Evolutionary conservation across 2,113 vertebrate species (phyloP).

Genomic region (Tylochromis polylepis): DNA sequence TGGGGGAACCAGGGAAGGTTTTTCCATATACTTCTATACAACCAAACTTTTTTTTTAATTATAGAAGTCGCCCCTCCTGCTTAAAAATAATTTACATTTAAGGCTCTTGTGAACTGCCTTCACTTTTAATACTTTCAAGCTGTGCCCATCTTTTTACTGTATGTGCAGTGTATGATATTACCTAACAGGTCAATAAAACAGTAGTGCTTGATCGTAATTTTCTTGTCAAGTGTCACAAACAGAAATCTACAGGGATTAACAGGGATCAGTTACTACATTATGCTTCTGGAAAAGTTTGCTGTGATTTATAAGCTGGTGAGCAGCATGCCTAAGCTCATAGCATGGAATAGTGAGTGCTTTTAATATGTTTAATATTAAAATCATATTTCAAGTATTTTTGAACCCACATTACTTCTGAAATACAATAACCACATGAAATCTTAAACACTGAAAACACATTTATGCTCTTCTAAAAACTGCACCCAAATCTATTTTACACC

Average conservation of each 20-base stretch:
- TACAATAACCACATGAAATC: background rate
- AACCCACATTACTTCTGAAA: background rate
- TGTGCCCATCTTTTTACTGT: background rate
- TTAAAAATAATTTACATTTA: background rate
- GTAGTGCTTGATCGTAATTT: background rate
- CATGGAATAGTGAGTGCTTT: background rate
- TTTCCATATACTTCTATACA: background rate
- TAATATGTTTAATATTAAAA: background rate
- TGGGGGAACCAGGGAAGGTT: fast-evolving
- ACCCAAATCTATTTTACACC: background rate
- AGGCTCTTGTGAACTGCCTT: background rate
- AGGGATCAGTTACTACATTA: background rate
- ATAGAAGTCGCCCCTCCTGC: background rate
- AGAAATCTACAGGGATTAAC: background rate
- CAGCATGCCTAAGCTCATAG: background rate
- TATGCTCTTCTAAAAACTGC: background rate
- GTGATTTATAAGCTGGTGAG: background rate
- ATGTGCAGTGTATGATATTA: background rate
- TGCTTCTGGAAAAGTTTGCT: background rate
- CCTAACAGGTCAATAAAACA: background rate
- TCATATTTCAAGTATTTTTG: background rate
- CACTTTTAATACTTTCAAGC: background rate
- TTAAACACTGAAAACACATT: background rate
- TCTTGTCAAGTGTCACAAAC: too few relatives aligned
- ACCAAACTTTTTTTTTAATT: background rate